These are phyloP conservation scores for Scatophagus argus DNA, from an alignment of 2,113 vertebrate species.

Conservation along the genomic window DNA sequence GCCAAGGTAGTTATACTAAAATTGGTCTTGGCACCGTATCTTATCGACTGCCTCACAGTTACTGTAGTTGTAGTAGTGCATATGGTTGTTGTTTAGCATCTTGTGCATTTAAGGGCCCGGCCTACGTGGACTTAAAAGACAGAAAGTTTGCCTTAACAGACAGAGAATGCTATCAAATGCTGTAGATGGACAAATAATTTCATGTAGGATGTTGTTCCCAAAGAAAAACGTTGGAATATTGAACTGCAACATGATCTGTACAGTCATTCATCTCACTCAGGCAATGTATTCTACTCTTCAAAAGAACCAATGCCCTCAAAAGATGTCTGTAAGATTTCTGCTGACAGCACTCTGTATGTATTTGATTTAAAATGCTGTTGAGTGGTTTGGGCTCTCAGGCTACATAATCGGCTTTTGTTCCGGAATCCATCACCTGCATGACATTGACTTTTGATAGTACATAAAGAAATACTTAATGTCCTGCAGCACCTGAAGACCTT, in stretches of 20 bases:
- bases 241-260: not conserved
- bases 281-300: too few relatives aligned
- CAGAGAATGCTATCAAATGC: too few relatives aligned
- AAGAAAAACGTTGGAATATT: not conserved
- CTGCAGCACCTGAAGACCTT: slow-evolving; percentile 96
- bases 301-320: not conserved
- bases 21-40: not conserved
- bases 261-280: not conserved
- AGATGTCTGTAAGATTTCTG: not conserved
- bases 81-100: too few relatives aligned
- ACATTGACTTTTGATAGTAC: not conserved
- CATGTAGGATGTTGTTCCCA: not conserved
- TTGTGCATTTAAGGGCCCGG: not conserved
- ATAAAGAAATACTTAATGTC: not conserved
- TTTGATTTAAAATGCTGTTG: not conserved
- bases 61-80: not conserved
- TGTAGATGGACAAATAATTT: too few relatives aligned
- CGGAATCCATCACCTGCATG: not conserved
- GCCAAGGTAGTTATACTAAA: slow-evolving; percentile 83
- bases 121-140: not conserved
- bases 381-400: not conserved
- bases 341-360: not conserved
- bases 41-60: not conserved
- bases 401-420: not conserved
- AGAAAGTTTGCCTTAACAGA: too few relatives aligned